Evolutionary conservation across 2,797 vertebrate genomes (phyloP), one percentile per base, ranked within the genome.

Genomic region (Myotis findleyi): DNA sequence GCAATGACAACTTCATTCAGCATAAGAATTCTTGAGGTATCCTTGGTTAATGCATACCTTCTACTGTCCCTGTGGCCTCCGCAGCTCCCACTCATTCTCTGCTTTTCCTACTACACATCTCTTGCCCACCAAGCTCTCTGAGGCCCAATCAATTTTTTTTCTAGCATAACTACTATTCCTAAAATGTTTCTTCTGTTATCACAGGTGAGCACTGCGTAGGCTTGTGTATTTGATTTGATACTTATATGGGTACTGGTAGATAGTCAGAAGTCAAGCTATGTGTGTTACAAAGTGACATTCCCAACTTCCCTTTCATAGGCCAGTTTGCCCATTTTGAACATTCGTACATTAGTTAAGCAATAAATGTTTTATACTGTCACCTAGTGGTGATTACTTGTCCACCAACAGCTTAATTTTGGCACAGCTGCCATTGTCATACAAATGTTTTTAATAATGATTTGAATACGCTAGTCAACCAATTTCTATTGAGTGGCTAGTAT

Each of bases 311-410:
- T 66, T 68, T 41, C 1, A 7, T 2, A 13, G 33, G 36, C 36
- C 59, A 53, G 17, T 72, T 86, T 71, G 41, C 41, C 66, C 51
- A 27, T 72, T 86, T 80, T 81, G 53, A 57, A 86, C 41, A 77
- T 77, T 41, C 36, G 9, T 44, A 44, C 3, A 0, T 82, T 82
- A 73, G 16, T 49, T 81, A n/a, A 87, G 25, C 18, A 59, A 68
- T 17, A 6, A 71, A 81, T 90, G 77, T 71, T 96, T 92, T 81
- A 81, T 91, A 81, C 77, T 94, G 91, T 92, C 93, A 84, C 75
- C 84, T 93, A 95, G 80, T 83, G 82, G 94, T 81, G 82, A 91
- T 30, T 86, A 44, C 25, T 84, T 87, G 10, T 21, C 75, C 9
- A 49, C 25, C 23, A 72, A 44, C 4, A 53, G 20, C 41, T 87